Percentiles rank a stretch among this genome's conserved stretches.
Evolutionary conservation across 2,888 invertebrate genomes (phyloP).

Genomic region (Calameuta pallipes): DNA sequence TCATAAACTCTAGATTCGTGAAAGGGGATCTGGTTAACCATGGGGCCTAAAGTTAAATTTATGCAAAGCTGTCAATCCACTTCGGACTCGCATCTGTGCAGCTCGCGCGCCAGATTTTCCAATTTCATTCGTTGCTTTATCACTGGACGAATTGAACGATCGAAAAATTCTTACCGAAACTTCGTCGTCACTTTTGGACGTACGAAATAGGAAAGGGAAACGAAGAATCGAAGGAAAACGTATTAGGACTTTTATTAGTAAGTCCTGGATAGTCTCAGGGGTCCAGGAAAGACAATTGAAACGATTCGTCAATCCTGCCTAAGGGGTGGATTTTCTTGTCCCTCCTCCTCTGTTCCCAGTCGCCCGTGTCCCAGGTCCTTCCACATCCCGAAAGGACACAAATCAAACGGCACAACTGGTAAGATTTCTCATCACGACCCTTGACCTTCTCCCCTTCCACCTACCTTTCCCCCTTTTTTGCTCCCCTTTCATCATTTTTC

Average conservation of each 20-base stretch:
- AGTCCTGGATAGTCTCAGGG: constrained; percentile 15
- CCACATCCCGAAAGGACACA: neutral
- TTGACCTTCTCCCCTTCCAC: neutral
- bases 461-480: neutral
- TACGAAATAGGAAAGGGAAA: neutral
- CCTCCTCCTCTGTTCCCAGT: neutral
- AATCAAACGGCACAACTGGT: neutral
- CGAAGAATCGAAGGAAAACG: neutral
- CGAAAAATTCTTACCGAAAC: neutral
- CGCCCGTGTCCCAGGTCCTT: neutral
- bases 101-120: neutral
- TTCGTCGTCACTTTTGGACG: neutral
- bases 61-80: constrained; percentile 20
- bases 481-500: neutral
- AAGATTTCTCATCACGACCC: neutral
- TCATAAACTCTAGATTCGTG: constrained; percentile 53
- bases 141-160: neutral
- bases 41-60: constrained; percentile 8
- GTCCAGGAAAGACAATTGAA: constrained; percentile 43
- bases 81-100: neutral
- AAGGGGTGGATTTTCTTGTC: neutral
- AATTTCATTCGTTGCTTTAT: neutral
- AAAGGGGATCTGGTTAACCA: constrained; percentile 27
- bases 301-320: constrained; percentile 41
- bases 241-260: constrained; percentile 36